A percentile compares a stretch with the other conserved stretches of the same genome.
These are phyloP conservation scores for Alethe diademata DNA, from an alignment of 2,113 vertebrate species.

Conservation along the genomic window DNA sequence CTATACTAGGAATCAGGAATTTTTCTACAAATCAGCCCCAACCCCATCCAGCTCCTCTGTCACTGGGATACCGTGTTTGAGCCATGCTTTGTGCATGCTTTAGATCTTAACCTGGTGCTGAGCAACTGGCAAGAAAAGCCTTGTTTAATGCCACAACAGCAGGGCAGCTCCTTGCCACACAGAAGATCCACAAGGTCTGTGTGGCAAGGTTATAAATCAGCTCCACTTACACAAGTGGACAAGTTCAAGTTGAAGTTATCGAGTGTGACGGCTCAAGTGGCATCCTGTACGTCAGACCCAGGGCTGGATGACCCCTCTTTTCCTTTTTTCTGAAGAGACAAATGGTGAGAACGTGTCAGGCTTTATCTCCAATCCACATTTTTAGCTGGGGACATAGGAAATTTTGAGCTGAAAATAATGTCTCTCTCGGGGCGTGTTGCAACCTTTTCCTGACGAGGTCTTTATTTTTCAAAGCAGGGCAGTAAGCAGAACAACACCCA, in stretches of 20 bases:
- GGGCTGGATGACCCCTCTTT: constrained; percentile 60
- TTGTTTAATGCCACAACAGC: background rate
- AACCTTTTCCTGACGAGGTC: constrained; percentile 36
- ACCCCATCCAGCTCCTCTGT: background rate
- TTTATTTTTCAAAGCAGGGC: constrained; percentile 16
- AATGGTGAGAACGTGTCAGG: constrained; percentile 63
- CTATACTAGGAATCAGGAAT: background rate
- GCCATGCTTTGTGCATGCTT: background rate
- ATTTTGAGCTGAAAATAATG: constrained; percentile 53
- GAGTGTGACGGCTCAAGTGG: background rate
- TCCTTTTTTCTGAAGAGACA: constrained; percentile 65
- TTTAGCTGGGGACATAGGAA: constrained; percentile 62
- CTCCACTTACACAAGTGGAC: background rate
- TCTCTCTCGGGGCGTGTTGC: constrained; percentile 18
- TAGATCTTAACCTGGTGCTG: background rate
- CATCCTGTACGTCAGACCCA: constrained; percentile 74
- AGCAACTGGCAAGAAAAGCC: background rate
- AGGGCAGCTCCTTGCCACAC: background rate
- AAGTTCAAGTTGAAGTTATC: constrained; percentile 70
- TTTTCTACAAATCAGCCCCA: background rate
- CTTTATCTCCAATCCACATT: constrained; percentile 52
- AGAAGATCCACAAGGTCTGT: background rate
- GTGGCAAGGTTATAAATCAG: constrained; percentile 17
- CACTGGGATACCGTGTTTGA: background rate
- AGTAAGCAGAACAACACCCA: constrained; percentile 54